These are phyloP conservation scores for Sylvia atricapilla DNA, from an alignment of 2,113 vertebrate genomes.

Conservation along the genomic window DNA sequence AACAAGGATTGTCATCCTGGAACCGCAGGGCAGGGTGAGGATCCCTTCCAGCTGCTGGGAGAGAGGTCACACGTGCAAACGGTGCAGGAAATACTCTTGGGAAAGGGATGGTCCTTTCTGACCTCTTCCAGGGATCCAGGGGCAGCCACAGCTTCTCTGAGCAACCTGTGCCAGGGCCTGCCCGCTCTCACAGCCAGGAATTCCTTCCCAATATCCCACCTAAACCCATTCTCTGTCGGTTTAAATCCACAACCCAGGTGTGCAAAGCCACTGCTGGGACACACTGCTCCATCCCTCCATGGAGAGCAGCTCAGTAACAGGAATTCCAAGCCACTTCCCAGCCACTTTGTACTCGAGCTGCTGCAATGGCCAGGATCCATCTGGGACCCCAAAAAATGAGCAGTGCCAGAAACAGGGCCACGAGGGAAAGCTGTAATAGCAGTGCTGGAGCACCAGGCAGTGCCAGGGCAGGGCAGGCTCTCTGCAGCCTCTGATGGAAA, in stretches of 20 bases:
- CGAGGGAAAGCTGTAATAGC: not conserved
- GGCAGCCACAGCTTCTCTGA: not conserved
- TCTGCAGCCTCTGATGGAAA: not conserved
- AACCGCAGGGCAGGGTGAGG: fast-evolving
- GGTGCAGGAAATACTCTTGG: not conserved
- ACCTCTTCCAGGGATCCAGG: not conserved
- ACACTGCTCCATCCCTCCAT: fast-evolving
- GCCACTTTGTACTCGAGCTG: not conserved
- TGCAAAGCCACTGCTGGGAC: not conserved
- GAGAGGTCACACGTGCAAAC: fast-evolving
- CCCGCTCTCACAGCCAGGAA: not conserved
- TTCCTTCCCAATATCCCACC: not conserved
- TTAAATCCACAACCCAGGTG: not conserved
- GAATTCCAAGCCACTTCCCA: not conserved
- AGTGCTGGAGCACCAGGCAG: not conserved
- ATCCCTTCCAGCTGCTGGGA: not conserved
- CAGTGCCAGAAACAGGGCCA: not conserved
- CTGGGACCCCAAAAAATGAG: not conserved
- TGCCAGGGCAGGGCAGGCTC: not conserved
- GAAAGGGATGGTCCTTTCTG: not conserved
- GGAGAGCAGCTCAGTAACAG: not conserved
- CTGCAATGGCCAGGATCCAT: not conserved
- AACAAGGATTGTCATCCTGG: not conserved
- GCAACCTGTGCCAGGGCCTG: not conserved
- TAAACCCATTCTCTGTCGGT: not conserved